Evolutionary conservation across 1,140 invertebrate species (phyloP).

Genomic region (Lamellibrachia luymesi): DNA sequence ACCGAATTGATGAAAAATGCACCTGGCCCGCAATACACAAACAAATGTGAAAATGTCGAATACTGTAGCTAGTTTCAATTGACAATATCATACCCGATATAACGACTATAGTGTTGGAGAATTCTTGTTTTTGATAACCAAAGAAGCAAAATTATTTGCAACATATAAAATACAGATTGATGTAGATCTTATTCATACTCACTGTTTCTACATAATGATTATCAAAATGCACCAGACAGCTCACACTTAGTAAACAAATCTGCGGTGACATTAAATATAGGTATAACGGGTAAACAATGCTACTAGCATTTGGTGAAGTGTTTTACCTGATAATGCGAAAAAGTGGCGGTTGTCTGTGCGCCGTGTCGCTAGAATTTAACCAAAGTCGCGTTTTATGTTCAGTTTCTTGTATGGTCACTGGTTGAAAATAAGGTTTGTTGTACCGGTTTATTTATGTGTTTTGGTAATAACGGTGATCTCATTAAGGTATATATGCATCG

Average conservation of each 20-base stretch:
- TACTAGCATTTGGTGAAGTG: not conserved
- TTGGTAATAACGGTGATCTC: not conserved
- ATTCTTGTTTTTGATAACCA: not conserved
- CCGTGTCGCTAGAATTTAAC: not conserved
- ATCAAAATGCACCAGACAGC: not conserved
- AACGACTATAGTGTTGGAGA: not conserved
- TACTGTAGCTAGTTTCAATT: not conserved
- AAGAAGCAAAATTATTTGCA: not conserved
- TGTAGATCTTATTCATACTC: not conserved
- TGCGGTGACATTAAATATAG: not conserved
- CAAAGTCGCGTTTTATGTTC: not conserved
- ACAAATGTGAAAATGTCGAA: not conserved
- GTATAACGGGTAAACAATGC: not conserved
- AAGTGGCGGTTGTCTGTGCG: not conserved
- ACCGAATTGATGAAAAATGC: not conserved
- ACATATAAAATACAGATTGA: not conserved
- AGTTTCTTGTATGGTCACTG: not conserved
- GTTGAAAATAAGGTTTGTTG: not conserved
- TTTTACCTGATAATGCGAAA: not conserved
- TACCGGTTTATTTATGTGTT: not conserved
- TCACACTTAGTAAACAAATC: not conserved
- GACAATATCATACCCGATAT: not conserved
- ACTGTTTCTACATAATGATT: not conserved
- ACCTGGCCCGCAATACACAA: not conserved
- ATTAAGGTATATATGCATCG: too few relatives aligned